Evolutionary conservation across 2,113 vertebrate species (phyloP), one percentile per base, ranked within the genome.

Genomic region (Chaetodon auriga): DNA sequence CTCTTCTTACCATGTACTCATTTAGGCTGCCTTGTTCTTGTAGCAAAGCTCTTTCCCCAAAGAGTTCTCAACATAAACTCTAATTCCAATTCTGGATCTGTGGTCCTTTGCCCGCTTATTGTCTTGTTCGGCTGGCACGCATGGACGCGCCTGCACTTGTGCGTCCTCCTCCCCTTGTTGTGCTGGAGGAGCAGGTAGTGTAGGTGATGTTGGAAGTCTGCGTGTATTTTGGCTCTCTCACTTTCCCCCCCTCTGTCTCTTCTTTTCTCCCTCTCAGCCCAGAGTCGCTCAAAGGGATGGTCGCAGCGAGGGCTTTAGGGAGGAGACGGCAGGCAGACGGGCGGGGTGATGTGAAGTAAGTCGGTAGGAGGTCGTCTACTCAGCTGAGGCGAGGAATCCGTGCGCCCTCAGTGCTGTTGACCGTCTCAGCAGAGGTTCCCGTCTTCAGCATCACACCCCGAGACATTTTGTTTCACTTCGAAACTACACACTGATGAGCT

Each of bases 271-370:
- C 57, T 51, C 57, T 54, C 77, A 89, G 90, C 53, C 61, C 71
- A 55, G 73, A 89, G 81, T 74, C 72, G 77, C 89, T 92, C 74
- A 84, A 57, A 89, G 83, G 84, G 80, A 80, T 88, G 88, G 82
- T 87, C 78, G 85, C 79, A 72, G 89, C 36, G 53, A 60, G 75
- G 85, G 84, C 85, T 91, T 83, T 68, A 83, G 89, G 92, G 91
- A 94, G 92, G 92, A 93, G 90, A 91, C 92, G 88, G 80, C 70
- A 46, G 87, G 87, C 92, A 93, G 92, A 93, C 92, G 88, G 92
- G 92, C 91, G 92, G 92, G 92, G 92, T 94, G 92, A 93, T 85
- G 92, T 87, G 91, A 89, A 92, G 74, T 78, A 90, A 92, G 90
- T 89, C 91, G 78, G 89, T 83, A 86, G 90, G 89, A 91, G 92